Base-by-base conservation (phyloP, 2,797 vertebrate genomes). In the Oryzias dopingdopingensis region DNA sequence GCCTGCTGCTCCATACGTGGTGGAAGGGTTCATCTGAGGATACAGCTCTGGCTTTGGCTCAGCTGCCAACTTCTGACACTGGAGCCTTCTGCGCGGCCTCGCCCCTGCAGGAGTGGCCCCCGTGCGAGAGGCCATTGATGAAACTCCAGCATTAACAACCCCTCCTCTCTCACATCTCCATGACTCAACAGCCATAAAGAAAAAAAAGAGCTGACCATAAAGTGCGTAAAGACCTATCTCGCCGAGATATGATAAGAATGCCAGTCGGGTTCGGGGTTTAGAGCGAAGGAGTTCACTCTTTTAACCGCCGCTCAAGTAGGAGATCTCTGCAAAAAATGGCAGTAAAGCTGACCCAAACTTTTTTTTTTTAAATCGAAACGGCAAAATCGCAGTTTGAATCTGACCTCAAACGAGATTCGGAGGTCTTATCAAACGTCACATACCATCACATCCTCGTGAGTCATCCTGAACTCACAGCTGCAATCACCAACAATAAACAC, bases 21-120 rank as follows among this genome's bases (percentile, higher is more conserved):
- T 57, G 71, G 71, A 63, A 88, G 85, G 88, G 92, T 93, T 93
- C 91, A 92, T 63, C 63, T 76, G 77, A 92, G 92, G 92, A 92
- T 88, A 92, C 75, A 65, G 84, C 86, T 91, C 84, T 85, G 89
- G 86, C 86, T 91, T 91, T 87, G 85, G 90, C 86, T 88, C 72
- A 15, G 77, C 83, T 91, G 92, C 92, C 91, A 92, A 91, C 87
- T 90, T 74, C 81, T 89, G 89, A 90, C 87, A 91, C 89, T 91
- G 89, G 82, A 89, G 89, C 80, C 85, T 86, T 91, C 85, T 89
- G 82, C 88, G 46, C 81, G 72, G 89, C 88, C 89, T 86, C 89
- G 86, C 88, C 88, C 84, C 81, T 80, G 81, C 74, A 79, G 83
- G 82, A 84, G 82, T 76, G 65, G 77, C 81, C 83, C 80, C 83